Evolutionary conservation across 2,888 invertebrate genomes (phyloP), one percentile per base, ranked within the genome.

Genomic region (Rhaphigaster nebulosa): DNA sequence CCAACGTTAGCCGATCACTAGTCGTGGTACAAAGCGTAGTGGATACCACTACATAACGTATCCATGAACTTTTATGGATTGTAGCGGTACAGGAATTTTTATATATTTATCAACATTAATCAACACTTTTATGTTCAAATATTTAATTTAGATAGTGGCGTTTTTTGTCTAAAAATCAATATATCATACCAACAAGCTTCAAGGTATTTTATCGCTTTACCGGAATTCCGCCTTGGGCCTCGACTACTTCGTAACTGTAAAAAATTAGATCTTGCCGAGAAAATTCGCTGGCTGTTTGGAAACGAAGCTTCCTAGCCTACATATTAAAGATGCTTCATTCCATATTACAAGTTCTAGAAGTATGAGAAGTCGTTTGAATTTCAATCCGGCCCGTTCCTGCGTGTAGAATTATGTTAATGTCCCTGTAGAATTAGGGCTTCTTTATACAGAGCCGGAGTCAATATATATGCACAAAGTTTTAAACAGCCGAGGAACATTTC

Each of bases 311-410:
- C 1, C 34, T 10, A 4, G 70, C 1, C 34, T 38, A 8, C 34
- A 76, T 76, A 76, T 76, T 76, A 76, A 38, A 76, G 70, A 76
- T 76, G 38, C 70, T 76, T 76, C 34, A 76, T 18, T 76, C 70
- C 70, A 76, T 76, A 76, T 76, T 76, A 76, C 70, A 76, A 76
- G 20, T 76, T 76, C 34, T 76, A 29, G 29, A 76, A 76, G 34
- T 76, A 76, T 76, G 70, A 76, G 70, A 76, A 76, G 70, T 76
- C 70, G 70, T 76, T 76, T 76, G 70, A 76, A 76, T 76, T 76
- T 76, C 70, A 76, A 76, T 76, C 5, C 38, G 4, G 8, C 20
- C 70, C 20, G 70, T 38, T 20, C 34, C 38, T 18, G 34, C 34
- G 20, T 76, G 70, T 20, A 6, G 70, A 76, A 76, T 76, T 76